Evolutionary conservation across 2,113 vertebrate species (phyloP).

Genomic region (Petroica traversi): DNA sequence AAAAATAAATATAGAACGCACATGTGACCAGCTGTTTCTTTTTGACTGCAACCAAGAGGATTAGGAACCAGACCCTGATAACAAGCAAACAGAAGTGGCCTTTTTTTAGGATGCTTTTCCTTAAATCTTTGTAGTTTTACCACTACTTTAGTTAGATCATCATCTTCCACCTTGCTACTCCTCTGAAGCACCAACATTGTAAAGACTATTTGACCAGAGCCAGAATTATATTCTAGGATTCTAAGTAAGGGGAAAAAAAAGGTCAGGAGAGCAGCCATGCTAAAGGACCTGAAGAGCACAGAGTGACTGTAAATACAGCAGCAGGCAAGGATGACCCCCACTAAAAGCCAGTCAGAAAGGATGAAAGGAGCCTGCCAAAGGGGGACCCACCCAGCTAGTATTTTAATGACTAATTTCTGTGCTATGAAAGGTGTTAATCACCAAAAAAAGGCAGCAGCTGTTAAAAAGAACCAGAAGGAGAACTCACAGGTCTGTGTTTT

Average conservation of each 20-base stretch:
- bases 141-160: neutral
- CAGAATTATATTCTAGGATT: neutral
- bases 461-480: neutral
- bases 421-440: neutral
- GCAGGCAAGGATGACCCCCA: neutral
- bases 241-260: neutral
- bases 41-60: neutral
- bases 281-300: neutral
- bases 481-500: slow-evolving; percentile 67
- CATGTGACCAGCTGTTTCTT: neutral
- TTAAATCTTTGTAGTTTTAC: neutral
- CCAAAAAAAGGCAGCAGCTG: neutral
- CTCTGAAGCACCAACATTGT: neutral
- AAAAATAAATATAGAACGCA: neutral
- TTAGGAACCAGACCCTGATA: neutral
- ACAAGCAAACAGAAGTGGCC: neutral
- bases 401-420: neutral
- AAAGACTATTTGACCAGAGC: neutral
- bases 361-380: neutral
- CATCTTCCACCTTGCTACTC: neutral
- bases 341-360: neutral
- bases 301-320: neutral
- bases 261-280: neutral
- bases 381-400: neutral
- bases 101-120: neutral